Conservation (phyloP, 2,888 invertebrate species). For the Chrysomela aeneicollis region DNA sequence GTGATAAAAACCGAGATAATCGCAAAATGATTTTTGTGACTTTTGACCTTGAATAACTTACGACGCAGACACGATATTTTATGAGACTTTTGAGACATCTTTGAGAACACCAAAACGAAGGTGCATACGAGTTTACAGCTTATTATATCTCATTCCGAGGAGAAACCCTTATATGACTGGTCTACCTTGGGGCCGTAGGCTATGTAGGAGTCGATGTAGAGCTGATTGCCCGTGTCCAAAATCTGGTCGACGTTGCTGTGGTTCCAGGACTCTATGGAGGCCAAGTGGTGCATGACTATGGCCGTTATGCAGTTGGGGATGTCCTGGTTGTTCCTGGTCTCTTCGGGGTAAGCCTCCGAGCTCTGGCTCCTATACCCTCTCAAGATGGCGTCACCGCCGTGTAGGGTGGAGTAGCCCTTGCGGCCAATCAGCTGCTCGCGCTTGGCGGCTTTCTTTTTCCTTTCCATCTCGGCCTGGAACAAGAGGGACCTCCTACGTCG, state of each 20-base stretch:
- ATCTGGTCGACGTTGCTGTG: slow-evolving; percentile 65
- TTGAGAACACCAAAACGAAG: no score
- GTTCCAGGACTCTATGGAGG: slow-evolving; percentile 66
- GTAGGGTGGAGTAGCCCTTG: slow-evolving; percentile 47
- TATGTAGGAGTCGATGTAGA: slow-evolving; percentile 69
- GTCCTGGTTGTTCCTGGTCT: slow-evolving; percentile 62
- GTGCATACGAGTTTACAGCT: no score
- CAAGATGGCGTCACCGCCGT: slow-evolving; percentile 61
- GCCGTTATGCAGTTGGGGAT: slow-evolving; percentile 64
- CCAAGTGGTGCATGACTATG: slow-evolving; percentile 63
- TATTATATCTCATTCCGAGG: no score
- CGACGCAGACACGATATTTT: no score
- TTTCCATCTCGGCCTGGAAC: slow-evolving; percentile 48
- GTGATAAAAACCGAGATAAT: no score
- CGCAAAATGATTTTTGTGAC: no score
- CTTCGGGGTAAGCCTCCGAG: slow-evolving; percentile 58
- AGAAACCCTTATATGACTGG: no score
- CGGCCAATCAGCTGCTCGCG: slow-evolving; percentile 58
- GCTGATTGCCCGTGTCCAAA: slow-evolving; percentile 67
- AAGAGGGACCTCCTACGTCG: background rate
- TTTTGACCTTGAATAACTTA: no score
- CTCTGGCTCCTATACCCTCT: slow-evolving; percentile 59
- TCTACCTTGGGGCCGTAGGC: slow-evolving; percentile 64
- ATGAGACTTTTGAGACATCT: no score
- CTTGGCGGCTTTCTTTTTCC: slow-evolving; percentile 53